Evolutionary conservation across 2,113 vertebrate species (phyloP).

Genomic region (Elachura formosa): DNA sequence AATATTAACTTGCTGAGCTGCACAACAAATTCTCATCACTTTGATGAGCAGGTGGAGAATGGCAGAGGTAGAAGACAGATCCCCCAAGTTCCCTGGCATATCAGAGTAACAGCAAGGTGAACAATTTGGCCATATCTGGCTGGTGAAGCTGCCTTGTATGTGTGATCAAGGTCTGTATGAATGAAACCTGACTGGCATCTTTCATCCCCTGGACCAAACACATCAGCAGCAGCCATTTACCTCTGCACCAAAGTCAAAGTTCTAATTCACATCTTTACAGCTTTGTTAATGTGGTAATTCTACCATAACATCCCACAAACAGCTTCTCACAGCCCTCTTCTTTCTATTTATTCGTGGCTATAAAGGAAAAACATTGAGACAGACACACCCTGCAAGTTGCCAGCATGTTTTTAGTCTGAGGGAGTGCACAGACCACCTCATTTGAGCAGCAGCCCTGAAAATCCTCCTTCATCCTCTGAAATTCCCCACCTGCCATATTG

Average conservation of each 20-base stretch:
- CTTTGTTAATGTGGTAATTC: not conserved
- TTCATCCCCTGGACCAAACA: not conserved
- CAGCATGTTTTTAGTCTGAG: not conserved
- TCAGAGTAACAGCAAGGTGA: not conserved
- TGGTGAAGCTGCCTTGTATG: not conserved
- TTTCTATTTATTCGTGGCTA: not conserved
- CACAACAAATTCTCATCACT: not conserved
- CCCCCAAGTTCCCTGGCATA: not conserved
- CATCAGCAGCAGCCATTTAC: not conserved
- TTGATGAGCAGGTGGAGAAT: not conserved
- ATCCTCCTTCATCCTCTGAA: not conserved
- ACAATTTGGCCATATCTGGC: not conserved
- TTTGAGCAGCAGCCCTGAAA: not conserved
- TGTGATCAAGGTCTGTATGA: not conserved
- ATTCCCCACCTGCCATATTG: not conserved
- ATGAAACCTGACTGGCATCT: not conserved
- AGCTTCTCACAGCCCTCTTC: not conserved
- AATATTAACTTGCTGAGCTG: not conserved
- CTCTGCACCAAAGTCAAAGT: not conserved
- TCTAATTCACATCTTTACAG: not conserved
- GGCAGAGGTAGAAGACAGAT: not conserved
- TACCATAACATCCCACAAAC: not conserved
- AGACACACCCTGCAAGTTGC: not conserved
- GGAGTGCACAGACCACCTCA: not conserved
- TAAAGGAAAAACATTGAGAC: not conserved